A percentile compares a stretch with the other conserved stretches of the same genome.
These are phyloP conservation scores for Nomia melanderi DNA, from an alignment of 1,140 invertebrate genomes.

Conservation along the genomic window DNA sequence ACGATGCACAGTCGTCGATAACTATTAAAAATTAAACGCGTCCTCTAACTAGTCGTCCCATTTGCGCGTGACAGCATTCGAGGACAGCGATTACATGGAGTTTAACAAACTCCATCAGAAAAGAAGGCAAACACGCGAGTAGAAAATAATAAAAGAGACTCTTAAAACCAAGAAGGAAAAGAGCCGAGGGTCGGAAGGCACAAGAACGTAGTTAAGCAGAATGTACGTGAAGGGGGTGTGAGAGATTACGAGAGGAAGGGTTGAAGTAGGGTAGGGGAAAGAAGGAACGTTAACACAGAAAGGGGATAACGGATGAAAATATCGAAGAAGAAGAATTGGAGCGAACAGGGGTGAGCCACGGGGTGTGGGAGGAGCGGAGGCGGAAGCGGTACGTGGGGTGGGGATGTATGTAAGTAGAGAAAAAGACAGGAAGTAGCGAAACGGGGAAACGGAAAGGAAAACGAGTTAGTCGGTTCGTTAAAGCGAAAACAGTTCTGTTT, in stretches of 20 bases:
- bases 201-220: background rate
- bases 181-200: background rate
- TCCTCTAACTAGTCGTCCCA: background rate
- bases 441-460: background rate
- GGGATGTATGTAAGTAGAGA: background rate
- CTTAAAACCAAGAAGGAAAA: background rate
- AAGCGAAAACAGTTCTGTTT: constrained; percentile 45
- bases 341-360: background rate
- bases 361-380: no score
- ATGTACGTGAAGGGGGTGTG: background rate
- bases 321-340: background rate
- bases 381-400: no score
- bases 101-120: background rate
- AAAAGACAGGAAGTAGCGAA: background rate
- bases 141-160: background rate
- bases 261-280: background rate
- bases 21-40: background rate
- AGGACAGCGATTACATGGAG: background rate
- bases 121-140: background rate
- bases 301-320: background rate
- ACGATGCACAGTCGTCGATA: background rate
- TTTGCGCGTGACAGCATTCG: background rate
- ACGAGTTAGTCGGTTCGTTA: constrained; percentile 42
- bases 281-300: constrained; percentile 1
- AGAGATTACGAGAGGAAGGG: background rate